Evolutionary conservation across 2,797 vertebrate species (phyloP).

Genomic region (Acrocephalus scirpaceus): DNA sequence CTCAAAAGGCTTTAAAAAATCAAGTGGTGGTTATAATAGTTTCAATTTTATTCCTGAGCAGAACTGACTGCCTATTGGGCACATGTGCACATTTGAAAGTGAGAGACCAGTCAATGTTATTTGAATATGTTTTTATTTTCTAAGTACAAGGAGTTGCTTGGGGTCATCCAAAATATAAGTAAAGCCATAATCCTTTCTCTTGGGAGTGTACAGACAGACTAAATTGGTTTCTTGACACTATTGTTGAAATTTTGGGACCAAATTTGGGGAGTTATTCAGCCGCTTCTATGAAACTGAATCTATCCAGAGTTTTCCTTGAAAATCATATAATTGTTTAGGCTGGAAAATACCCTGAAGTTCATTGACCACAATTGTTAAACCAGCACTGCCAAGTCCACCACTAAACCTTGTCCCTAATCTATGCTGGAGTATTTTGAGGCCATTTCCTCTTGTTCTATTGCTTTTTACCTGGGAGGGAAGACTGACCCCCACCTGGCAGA

Average conservation of each 20-base stretch:
- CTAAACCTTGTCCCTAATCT: neutral
- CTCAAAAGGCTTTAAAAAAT: neutral
- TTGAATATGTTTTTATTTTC: slow-evolving; percentile 20
- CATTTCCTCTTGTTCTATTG: neutral
- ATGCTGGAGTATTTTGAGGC: neutral
- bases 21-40: neutral
- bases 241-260: neutral
- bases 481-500: neutral
- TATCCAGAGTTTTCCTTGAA: neutral
- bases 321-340: neutral
- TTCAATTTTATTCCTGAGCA: slow-evolving; percentile 21
- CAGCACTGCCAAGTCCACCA: neutral
- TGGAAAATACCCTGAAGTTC: neutral
- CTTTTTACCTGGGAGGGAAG: neutral
- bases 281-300: neutral
- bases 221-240: neutral
- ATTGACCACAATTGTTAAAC: neutral
- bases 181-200: neutral
- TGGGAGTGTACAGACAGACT: neutral
- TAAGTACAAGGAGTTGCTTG: neutral
- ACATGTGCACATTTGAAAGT: neutral
- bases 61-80: neutral
- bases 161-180: neutral
- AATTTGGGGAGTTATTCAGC: neutral
- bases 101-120: neutral